Conservation (phyloP, 1,140 invertebrate species). For the Drosophila insularis region DNA sequence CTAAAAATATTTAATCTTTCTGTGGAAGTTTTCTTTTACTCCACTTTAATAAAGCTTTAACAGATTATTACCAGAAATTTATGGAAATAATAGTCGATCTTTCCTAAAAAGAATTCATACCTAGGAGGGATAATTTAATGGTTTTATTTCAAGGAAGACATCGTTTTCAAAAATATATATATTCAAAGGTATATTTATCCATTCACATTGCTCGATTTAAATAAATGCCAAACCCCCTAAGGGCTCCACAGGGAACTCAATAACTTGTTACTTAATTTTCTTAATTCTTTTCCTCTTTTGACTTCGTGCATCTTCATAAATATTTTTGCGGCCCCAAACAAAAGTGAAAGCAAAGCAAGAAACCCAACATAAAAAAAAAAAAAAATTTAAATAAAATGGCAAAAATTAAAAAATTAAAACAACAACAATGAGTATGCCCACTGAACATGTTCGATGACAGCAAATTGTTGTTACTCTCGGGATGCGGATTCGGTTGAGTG, state of each 20-base stretch:
- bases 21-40: too few relatives aligned
- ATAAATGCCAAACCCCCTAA: too few relatives aligned
- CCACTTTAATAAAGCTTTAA: too few relatives aligned
- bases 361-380: slow-evolving; percentile 1
- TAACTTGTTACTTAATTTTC: background rate
- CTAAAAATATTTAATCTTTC: too few relatives aligned
- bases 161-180: too few relatives aligned
- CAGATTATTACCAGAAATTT: too few relatives aligned
- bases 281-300: background rate
- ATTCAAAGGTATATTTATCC: too few relatives aligned
- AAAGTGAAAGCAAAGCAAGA: slow-evolving; percentile 17
- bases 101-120: too few relatives aligned
- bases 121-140: too few relatives aligned
- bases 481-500: slow-evolving; percentile 12
- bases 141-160: too few relatives aligned
- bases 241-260: background rate
- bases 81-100: too few relatives aligned
- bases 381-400: slow-evolving; percentile 21
- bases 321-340: background rate
- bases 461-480: slow-evolving; percentile 19
- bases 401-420: slow-evolving; percentile 16
- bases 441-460: slow-evolving; percentile 17
- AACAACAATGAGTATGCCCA: slow-evolving; percentile 5
- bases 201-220: too few relatives aligned
- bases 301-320: background rate